Conservation (phyloP, 1,140 invertebrate species). For the Saxidomus purpurata region DNA sequence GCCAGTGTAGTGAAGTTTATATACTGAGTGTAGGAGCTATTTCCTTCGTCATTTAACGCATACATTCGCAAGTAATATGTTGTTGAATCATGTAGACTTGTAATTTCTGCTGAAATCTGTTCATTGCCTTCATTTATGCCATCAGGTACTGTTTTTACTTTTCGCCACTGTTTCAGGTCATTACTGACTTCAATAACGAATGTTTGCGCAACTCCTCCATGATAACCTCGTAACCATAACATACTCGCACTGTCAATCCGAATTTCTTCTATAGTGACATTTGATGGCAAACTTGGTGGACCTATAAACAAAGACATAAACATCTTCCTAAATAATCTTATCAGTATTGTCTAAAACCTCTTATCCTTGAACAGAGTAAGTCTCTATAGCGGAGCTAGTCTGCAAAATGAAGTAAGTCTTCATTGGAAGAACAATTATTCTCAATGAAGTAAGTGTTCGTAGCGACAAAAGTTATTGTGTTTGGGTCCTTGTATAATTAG, state of each 20-base stretch:
- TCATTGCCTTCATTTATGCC: background rate
- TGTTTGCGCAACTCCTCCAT: conserved; percentile 15
- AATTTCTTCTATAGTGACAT: background rate
- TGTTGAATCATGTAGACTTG: background rate
- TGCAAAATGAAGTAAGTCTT: no score
- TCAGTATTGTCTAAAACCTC: no score
- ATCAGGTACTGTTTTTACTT: background rate
- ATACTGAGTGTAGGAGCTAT: background rate
- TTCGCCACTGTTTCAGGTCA: background rate
- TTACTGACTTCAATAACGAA: conserved; percentile 18
- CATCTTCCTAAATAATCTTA: no score
- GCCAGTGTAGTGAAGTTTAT: background rate
- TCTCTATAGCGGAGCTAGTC: no score
- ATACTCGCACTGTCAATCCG: background rate
- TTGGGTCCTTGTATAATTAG: no score
- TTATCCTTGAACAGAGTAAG: no score
- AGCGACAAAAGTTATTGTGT: no score
- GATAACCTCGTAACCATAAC: background rate
- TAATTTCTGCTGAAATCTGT: background rate
- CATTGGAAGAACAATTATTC: no score
- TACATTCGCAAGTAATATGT: background rate
- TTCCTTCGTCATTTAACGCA: conserved; percentile 5
- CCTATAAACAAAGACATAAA: background rate
- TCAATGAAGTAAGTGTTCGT: no score
- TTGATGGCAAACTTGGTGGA: background rate